These are phyloP conservation scores for Phortica variegata DNA, from an alignment of 1,140 invertebrate genomes.

Conservation along the genomic window DNA sequence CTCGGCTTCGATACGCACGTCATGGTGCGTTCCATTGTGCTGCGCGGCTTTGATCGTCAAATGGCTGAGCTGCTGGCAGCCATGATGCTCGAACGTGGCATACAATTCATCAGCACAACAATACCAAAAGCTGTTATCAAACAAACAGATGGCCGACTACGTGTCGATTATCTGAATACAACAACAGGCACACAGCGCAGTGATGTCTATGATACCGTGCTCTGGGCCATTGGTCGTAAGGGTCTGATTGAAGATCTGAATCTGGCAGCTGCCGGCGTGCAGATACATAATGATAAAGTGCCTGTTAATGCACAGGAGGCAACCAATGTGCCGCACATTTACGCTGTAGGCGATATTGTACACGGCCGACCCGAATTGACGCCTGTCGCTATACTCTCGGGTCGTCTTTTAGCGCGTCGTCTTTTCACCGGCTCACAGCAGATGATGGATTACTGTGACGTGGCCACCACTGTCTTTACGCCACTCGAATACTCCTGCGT, in stretches of 20 bases:
- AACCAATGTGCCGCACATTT: slow-evolving; percentile 85
- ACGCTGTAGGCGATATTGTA: slow-evolving; percentile 93
- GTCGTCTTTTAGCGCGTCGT: slow-evolving; percentile 77
- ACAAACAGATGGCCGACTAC: slow-evolving; percentile 65
- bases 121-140: slow-evolving; percentile 78
- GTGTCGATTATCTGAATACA: slow-evolving; percentile 68
- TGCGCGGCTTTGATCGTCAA: slow-evolving; percentile 98
- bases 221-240: slow-evolving; percentile 79
- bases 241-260: slow-evolving; percentile 71
- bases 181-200: slow-evolving; percentile 61
- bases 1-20: slow-evolving; percentile 87
- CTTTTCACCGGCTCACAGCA: slow-evolving; percentile 65
- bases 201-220: slow-evolving; percentile 78
- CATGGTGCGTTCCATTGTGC: slow-evolving; percentile 88
- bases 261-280: slow-evolving; percentile 69
- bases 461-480: slow-evolving; percentile 96
- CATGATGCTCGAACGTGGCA: slow-evolving; percentile 81
- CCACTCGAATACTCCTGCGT: slow-evolving; percentile 95
- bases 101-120: slow-evolving; percentile 78
- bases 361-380: slow-evolving; percentile 87
- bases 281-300: slow-evolving; percentile 64
- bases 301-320: slow-evolving; percentile 70
- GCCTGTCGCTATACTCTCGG: slow-evolving; percentile 94
- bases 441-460: slow-evolving; percentile 86
- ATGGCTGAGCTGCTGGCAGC: slow-evolving; percentile 83